Evolutionary conservation across 37 sponge, comb jelly and placozoan genomes (phyloP), one percentile per base, ranked within the genome.

Genomic region (Spongilla lacustris): DNA sequence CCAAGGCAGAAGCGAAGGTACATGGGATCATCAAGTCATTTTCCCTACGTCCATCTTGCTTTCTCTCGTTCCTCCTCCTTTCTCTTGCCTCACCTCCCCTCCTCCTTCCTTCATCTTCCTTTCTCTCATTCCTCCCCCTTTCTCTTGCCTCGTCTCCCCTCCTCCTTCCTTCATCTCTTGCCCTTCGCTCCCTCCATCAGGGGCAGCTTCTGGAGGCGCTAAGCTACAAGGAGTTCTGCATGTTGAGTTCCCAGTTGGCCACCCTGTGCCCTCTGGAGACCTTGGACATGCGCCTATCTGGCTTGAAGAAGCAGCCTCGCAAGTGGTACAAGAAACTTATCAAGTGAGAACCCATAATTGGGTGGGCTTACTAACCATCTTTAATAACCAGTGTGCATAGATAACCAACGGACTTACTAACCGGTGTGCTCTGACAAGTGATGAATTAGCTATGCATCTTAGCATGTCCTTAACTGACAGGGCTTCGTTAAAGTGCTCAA

Each of bases 241-340:
- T 79, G 13, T 77, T 93, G 14, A 58, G 58, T 17, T 81, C 89
- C 12, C 72, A 48, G 19, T 23, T 93, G 82, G 93, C 89, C 11
- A 78, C 78, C 6, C 22, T 69, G 27, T 82, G 78, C 58, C 87
- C 84, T 0, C 34, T 93, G 80, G 89, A 85, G 28, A 11, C 26
- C 4, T 34, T 89, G 29, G 93, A 93, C 69, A 22, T 84, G 21
- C 69, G 49, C 9, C 80, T 93, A 10, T 21, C 36, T 2, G 38
- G 67, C 21, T 50, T 93, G 4, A 67, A 69, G 31, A 83, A 73
- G 24, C 86, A 86, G 71, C 69, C 77, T 0, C 32, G 46, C 2
- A 74, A 74, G 37, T 93, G 93, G 93, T 93, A 73, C 83, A 72
- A 68, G 58, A 67, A 48, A 10, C 73, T 93, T 0, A 68, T 89